Percentiles rank a stretch among this genome's conserved stretches.
These are phyloP conservation scores for Agrochola macilenta DNA, from an alignment of 2,888 invertebrate species.

Conservation along the genomic window DNA sequence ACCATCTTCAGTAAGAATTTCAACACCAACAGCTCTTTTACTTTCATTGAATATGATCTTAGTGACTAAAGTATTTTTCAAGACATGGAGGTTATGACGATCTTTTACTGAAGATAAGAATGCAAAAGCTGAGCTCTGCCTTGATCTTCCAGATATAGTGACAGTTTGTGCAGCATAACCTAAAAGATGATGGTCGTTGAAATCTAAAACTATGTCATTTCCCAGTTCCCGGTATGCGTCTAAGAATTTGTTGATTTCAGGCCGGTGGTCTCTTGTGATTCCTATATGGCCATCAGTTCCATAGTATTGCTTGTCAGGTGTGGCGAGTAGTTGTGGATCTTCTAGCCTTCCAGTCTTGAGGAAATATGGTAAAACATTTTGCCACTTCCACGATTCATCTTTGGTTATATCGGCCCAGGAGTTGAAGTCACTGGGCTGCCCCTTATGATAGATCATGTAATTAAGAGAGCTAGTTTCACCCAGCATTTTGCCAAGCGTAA, in stretches of 20 bases:
- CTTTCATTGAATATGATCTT: conserved; percentile 68
- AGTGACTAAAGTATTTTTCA: conserved; percentile 69
- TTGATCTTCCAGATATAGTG: conserved; percentile 71
- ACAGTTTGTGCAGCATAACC: conserved; percentile 68
- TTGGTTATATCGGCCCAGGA: conserved; percentile 67
- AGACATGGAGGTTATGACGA: conserved; percentile 69
- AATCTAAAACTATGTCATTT: conserved; percentile 72
- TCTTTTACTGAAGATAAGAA: conserved; percentile 70
- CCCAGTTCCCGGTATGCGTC: conserved; percentile 81
- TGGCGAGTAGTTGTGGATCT: conserved; percentile 58
- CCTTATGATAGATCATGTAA: conserved; percentile 72
- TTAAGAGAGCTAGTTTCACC: conserved; percentile 77
- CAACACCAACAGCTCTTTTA: conserved; percentile 66
- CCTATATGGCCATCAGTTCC: conserved; percentile 66
- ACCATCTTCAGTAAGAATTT: conserved; percentile 59
- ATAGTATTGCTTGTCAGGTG: conserved; percentile 61
- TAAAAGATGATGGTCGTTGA: conserved; percentile 74
- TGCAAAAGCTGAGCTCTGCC: conserved; percentile 84
- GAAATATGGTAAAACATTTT: conserved; percentile 71
- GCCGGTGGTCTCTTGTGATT: conserved; percentile 63
- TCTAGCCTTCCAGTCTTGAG: conserved; percentile 70
- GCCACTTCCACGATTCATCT: conserved; percentile 73
- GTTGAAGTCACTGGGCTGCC: conserved; percentile 72
- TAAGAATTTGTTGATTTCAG: conserved; percentile 62
- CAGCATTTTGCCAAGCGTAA: conserved; percentile 74